Percentiles rank a stretch among this genome's conserved stretches.
Conservation (phyloP, 2,113 vertebrate genomes). For the Eptesicus fuscus region DNA sequence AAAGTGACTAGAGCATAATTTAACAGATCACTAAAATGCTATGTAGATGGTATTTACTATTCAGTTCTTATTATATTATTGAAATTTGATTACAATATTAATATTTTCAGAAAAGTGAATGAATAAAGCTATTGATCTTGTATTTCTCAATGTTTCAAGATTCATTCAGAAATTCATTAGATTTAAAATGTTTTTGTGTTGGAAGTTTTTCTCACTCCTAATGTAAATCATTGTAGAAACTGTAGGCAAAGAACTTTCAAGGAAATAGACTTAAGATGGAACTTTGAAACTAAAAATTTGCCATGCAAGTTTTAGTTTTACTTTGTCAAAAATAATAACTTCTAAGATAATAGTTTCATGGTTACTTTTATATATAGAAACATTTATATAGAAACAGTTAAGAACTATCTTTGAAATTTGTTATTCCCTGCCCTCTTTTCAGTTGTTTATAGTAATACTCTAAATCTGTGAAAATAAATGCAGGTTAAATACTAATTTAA, state of each 20-base stretch:
- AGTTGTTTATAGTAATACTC: neutral
- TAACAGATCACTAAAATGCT: neutral
- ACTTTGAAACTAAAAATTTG: constrained; percentile 22
- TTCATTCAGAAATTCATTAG: neutral
- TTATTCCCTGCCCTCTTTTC: neutral
- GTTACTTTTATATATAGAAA: constrained; percentile 7
- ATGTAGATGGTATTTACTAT: neutral
- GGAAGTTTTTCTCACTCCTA: neutral
- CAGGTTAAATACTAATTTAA: constrained; percentile 35
- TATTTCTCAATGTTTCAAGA: constrained; percentile 13
- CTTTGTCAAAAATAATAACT: constrained; percentile 27
- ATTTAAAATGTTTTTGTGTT: constrained; percentile 2
- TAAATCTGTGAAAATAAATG: constrained; percentile 11
- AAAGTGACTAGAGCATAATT: neutral
- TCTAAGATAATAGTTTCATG: constrained; percentile 20
- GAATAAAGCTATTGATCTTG: neutral
- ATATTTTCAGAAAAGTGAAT: constrained; percentile 22
- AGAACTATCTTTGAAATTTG: neutral
- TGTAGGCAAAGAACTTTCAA: neutral
- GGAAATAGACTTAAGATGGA: neutral
- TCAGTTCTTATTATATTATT: neutral
- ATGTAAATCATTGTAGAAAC: neutral
- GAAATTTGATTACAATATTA: neutral
- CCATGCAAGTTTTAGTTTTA: neutral
- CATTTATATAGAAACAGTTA: constrained; percentile 5